A percentile compares a stretch with the other conserved stretches of the same genome.
These are phyloP conservation scores for Belgica antarctica DNA, from an alignment of 2,888 invertebrate genomes.

Conservation along the genomic window DNA sequence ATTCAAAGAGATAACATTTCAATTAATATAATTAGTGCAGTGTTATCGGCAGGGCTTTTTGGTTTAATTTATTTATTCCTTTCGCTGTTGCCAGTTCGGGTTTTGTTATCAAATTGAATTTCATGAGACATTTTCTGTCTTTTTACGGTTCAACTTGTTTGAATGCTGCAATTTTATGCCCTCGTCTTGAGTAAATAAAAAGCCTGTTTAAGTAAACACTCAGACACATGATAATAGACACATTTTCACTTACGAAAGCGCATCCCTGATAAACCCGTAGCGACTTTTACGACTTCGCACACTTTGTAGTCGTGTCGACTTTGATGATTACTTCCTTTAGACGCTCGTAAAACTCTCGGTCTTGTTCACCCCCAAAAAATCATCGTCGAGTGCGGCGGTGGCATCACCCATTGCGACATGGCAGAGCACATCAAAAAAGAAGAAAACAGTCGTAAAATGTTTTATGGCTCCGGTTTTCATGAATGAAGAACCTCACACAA, in stretches of 20 bases:
- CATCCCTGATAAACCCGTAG: conserved; percentile 1
- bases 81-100: not conserved
- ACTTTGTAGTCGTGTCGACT: not conserved
- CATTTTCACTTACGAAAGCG: not conserved
- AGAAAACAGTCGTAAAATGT: conserved; percentile 33
- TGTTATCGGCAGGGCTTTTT: not conserved
- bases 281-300: conserved; percentile 12
- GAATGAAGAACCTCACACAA: conserved; percentile 18
- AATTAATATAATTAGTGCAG: conserved; percentile 9
- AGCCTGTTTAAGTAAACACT: not conserved
- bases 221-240: not conserved
- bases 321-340: conserved; percentile 6
- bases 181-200: not conserved
- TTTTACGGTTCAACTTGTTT: not conserved
- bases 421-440: conserved; percentile 26
- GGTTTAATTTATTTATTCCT: not conserved
- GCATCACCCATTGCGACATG: not conserved
- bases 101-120: not conserved
- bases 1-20: not conserved
- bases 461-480: conserved; percentile 28
- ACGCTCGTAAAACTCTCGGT: conserved; percentile 16
- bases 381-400: not conserved
- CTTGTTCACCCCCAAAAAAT: conserved; percentile 3
- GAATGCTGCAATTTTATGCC: not conserved
- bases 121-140: not conserved